Base-by-base conservation (phyloP, 2,888 invertebrate species). In the Pyrrhosoma nymphula region DNA sequence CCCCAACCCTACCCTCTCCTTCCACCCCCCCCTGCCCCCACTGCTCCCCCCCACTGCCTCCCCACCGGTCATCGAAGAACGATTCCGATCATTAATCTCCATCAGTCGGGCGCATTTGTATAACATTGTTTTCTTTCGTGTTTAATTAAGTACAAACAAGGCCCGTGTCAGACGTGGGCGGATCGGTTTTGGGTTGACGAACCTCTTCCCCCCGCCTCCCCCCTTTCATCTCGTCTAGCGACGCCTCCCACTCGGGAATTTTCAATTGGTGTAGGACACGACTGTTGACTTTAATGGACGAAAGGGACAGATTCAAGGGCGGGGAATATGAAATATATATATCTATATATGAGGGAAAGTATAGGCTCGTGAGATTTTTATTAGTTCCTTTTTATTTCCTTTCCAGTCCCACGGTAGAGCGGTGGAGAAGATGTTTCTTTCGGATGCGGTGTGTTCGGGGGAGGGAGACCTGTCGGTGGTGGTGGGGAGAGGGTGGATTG, bases 61-160 rank as follows among this genome's bases (percentile, higher is more conserved):
- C 60, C n/a, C 69, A 10, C 69, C 69, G n/a, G 69, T 69, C 69
- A 69, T n/a, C 69, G 69, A 69, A 8, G 69, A 69, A 26, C 88
- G 89, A 89, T 89, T 56, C n/a, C 89, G 91, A 91, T 91, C 91
- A 91, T 91, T 63, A 60, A 91, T 91, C 91, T 91, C 91, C 91
- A 91, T 91, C 91, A 91, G 91, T 91, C 91, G 35, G 60, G 30
- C 35, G 60, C 63, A 91, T 91, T 91, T 91, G 91, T 91, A 91
- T 91, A 60, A 91, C 91, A 91, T 91, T 91, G 91, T 63, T 91
- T 91, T 91, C 91, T 39, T 91, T 69, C 91, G 63, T 69, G 91
- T 91, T 91, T 91, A 63, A 91, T 91, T 91, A 91, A 91, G 91
- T 91, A 69, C 91, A 63, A 91, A 91, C 91, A 91, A 82, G 82